phyloP scores from a whole-genome alignment of 2,113 vertebrate genomes.

The Nycticryphes semicollaris region DNA sequence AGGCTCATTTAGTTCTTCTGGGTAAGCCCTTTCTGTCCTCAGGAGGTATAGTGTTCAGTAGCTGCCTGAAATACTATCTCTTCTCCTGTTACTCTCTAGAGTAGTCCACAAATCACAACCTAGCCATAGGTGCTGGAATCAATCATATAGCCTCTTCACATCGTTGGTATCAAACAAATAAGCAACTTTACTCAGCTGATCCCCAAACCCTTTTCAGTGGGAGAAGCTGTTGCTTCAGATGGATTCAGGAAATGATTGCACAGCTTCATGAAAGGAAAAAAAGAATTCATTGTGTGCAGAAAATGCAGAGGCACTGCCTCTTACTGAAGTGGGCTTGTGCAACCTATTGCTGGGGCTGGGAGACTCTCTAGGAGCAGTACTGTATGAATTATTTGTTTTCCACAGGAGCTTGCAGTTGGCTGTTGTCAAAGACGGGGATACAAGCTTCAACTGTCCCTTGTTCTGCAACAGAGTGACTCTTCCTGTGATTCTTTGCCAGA shows the following conservation, averaged over 20 bases:
- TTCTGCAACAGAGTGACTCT: not conserved
- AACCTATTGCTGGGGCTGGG: not conserved
- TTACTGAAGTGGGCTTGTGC: not conserved
- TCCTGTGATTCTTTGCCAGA: not conserved
- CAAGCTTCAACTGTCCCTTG: not conserved
- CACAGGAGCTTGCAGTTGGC: not conserved
- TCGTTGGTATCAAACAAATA: not conserved
- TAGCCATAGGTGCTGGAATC: not conserved
- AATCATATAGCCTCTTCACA: not conserved
- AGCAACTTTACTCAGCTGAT: not conserved
- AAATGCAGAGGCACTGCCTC: not conserved
- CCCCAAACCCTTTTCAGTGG: not conserved
- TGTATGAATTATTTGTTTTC: not conserved
- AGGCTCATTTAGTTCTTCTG: not conserved
- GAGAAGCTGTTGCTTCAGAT: not conserved
- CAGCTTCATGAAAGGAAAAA: not conserved
- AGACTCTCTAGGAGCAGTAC: not conserved
- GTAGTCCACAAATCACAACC: not conserved
- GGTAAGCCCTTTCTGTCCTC: not conserved
- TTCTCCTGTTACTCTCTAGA: not conserved
- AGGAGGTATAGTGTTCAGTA: not conserved
- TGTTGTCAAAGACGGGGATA: not conserved
- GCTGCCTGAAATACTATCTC: not conserved
- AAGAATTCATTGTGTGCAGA: not conserved
- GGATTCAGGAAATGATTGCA: not conserved